A percentile compares a stretch with the other conserved stretches of the same genome.
phyloP scores from a whole-genome alignment of 2,797 vertebrate genomes.

The Tolypeutes matacus region DNA sequence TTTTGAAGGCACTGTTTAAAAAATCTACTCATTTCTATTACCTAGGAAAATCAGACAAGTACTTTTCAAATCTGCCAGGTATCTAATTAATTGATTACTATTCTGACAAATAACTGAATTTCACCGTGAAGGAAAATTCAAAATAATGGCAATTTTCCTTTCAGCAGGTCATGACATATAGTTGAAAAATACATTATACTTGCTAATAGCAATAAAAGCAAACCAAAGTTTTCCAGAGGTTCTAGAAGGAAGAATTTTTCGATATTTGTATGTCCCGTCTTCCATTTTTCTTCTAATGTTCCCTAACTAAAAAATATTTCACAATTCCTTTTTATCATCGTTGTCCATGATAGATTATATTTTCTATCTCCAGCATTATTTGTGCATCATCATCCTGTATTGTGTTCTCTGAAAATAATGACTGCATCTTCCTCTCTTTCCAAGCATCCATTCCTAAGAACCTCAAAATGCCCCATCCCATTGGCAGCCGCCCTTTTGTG shows the following conservation, averaged over 20 bases:
- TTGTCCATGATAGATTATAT: background rate
- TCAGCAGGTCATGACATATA: background rate
- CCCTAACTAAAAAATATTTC: slow-evolving; percentile 11
- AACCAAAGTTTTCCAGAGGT: background rate
- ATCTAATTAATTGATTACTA: slow-evolving; percentile 25
- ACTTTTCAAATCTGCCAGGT: background rate
- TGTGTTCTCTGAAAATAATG: background rate
- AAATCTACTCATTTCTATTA: slow-evolving; percentile 46
- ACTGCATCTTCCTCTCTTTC: background rate
- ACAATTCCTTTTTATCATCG: background rate
- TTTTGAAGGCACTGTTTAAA: slow-evolving; percentile 51
- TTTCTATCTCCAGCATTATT: background rate
- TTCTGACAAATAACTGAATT: slow-evolving; percentile 55
- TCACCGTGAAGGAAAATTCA: slow-evolving; percentile 49
- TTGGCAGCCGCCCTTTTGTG: background rate
- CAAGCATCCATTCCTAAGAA: background rate
- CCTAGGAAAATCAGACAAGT: slow-evolving; percentile 57
- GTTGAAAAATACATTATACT: background rate
- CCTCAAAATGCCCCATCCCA: background rate
- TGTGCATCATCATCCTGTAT: too few species aligned
- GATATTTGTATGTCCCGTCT: background rate
- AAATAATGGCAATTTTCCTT: slow-evolving; percentile 34
- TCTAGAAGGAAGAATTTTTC: slow-evolving; percentile 9
- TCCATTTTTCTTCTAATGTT: background rate
- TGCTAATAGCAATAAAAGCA: background rate